Base-by-base conservation (phyloP, 2,113 vertebrate species). In the Tringa solitaria region DNA sequence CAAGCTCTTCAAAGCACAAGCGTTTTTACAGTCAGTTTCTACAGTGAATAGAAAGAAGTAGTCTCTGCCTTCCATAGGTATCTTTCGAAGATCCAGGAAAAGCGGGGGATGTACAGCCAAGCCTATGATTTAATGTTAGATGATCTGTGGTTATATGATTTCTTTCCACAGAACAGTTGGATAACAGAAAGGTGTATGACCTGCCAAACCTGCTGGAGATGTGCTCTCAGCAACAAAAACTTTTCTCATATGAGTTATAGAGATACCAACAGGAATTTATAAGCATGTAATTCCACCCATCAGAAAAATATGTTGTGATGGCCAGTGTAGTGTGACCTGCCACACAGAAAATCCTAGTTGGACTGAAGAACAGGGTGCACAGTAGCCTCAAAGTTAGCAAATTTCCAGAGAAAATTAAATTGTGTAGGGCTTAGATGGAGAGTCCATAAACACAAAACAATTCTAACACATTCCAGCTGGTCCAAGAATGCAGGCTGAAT, bases 401-500 rank as follows among this genome's bases (percentile, higher is more conserved):
- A 80, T 94, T 93, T 88, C 54, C 51, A 91, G 59, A 85, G 67
- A 94, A 93, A 94, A 96, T 93, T 94, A 77, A 83, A 82, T 91
- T 77, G 57, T 79, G 63, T 46, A 90, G 95, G 78, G 87, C 88
- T 96, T 77, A 96, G 82, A 79, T 59, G 67, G 37, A 87, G 74
- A 73, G n/a, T 45, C 59, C 50, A 78, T 88, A 94, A 96, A 90
- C 89, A 91, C 63, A 83, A 90, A 96, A 86, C 88, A 88, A 65
- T 84, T 88, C 54, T 94, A 95, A 96, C 85, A 87, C 51, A 77
- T 77, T 92, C 84, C 92, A 95, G 74, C 92, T 95, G 93, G 76
- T 96, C 46, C 0, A 1, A 96, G 79, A 96, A 92, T 80, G 74
- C 73, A 92, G 59, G 45, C 80, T 94, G 77, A 89, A 90, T 46